These are phyloP conservation scores for Phataginus tricuspis DNA, from an alignment of 2,797 vertebrate species.

Conservation along the genomic window DNA sequence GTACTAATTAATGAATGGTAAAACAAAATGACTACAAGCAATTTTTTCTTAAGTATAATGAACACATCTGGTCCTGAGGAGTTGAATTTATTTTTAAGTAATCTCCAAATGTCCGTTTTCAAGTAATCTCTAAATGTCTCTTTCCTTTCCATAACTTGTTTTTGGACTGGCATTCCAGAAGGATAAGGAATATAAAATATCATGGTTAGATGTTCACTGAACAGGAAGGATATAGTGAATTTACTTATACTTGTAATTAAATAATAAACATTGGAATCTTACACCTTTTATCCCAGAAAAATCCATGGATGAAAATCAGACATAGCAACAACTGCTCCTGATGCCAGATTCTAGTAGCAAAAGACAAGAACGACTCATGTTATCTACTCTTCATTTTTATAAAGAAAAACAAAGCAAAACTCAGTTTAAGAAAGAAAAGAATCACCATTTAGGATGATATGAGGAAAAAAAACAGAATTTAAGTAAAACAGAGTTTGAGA, in stretches of 20 bases:
- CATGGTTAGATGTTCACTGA: background rate
- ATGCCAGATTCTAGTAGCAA: background rate
- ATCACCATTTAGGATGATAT: background rate
- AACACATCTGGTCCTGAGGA: background rate
- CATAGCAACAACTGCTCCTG: background rate
- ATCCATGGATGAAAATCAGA: background rate
- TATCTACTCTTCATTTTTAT: background rate
- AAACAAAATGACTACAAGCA: constrained; percentile 3
- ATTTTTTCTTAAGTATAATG: background rate
- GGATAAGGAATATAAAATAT: background rate
- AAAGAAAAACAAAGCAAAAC: constrained; percentile 28
- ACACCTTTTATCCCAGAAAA: constrained; percentile 15
- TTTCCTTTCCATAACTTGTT: background rate
- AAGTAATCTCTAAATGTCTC: background rate
- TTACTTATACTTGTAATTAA: background rate
- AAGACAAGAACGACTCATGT: background rate
- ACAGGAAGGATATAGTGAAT: background rate
- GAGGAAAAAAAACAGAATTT: background rate
- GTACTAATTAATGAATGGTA: background rate
- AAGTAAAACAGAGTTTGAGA: background rate
- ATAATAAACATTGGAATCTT: background rate
- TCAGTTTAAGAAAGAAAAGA: background rate
- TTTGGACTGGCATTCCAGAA: background rate
- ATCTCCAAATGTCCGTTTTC: background rate
- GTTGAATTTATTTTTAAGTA: background rate